phyloP scores from a whole-genome alignment of 92 coral and sea anemone species.

The Epizoanthus ramosus region DNA sequence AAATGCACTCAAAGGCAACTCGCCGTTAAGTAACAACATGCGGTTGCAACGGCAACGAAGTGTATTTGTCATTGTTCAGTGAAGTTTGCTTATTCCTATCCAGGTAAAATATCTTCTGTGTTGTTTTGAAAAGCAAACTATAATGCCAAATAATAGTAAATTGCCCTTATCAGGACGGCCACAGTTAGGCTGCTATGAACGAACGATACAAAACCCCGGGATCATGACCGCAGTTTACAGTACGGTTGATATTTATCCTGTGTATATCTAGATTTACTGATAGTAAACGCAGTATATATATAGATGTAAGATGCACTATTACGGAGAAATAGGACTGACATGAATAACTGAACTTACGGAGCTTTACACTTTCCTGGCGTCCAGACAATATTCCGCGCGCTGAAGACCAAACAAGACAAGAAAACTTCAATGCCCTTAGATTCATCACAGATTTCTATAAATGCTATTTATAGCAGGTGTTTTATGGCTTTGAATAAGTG shows the following conservation, averaged over 20 bases:
- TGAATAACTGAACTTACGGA: not conserved
- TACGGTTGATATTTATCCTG: not conserved
- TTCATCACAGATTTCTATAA: too few relatives aligned
- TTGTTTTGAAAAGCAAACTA: not conserved
- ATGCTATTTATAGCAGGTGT: slow-evolving; percentile 1
- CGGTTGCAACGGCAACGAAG: not conserved
- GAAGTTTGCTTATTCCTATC: not conserved
- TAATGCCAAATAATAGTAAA: not conserved
- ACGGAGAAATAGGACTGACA: not conserved
- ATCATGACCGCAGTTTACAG: slow-evolving; percentile 14
- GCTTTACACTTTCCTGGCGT: too few relatives aligned
- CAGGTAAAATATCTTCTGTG: not conserved
- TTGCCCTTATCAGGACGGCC: not conserved
- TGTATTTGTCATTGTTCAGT: not conserved
- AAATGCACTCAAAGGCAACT: not conserved
- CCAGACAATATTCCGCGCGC: too few relatives aligned
- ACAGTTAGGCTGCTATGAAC: slow-evolving; percentile 13
- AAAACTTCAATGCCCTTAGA: too few relatives aligned
- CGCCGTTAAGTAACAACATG: not conserved
- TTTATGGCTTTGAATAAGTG: not conserved
- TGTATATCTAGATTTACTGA: not conserved
- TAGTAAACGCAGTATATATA: not conserved
- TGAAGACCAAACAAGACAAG: too few relatives aligned
- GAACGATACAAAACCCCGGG: not conserved
- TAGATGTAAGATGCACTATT: not conserved